Evolutionary conservation across 2,797 vertebrate species (phyloP), one percentile per base, ranked within the genome.

Genomic region (Stomatorhinus walkeri): DNA sequence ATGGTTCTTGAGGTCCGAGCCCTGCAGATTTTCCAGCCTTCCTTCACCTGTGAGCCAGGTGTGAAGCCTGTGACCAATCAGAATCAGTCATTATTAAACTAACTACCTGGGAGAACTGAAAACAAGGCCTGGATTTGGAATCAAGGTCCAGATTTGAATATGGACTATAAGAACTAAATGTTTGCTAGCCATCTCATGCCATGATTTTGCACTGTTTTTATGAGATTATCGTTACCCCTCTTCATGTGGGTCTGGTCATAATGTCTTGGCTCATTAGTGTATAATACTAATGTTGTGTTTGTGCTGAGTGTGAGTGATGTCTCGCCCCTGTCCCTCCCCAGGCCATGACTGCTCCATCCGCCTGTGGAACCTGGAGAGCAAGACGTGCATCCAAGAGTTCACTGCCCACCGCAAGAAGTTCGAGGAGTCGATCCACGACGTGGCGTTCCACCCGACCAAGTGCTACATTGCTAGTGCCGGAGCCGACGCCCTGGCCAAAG

Each of bases 321-420:
- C 28, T 43, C 4, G 0, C 36, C 4, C 0, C 1, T 32, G 7
- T 22, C 28, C 9, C 22, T 72, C 10, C 19, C 0, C 59, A 96
- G 98, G 98, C 95, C 98, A 99, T 0, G 98, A 99, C 95, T 99
- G 98, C 95, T 99, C 98, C 0, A 98, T 99, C 94, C 98, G 98
- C 72, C 95, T 99, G 91, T 99, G 98, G 98, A 99, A 98, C 94
- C 96, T 99, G 93, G 98, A 99, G 94, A 99, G 97, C 94, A 99
- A 99, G 96, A 99, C 98, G 1, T 99, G 98, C 95, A 98, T 99
- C 94, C 98, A 99, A 90, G 98, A 99, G 93, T 99, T 99, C 94
- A 99, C 98, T 0, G 98, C 98, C 91, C 98, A 99, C 95, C 96
- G 98, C 92, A 99, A 99, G 94, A 99, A 99, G 93, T 98, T 96